phyloP scores from a whole-genome alignment of 2,888 invertebrate genomes.

The Caenorhabditis sp. region DNA sequence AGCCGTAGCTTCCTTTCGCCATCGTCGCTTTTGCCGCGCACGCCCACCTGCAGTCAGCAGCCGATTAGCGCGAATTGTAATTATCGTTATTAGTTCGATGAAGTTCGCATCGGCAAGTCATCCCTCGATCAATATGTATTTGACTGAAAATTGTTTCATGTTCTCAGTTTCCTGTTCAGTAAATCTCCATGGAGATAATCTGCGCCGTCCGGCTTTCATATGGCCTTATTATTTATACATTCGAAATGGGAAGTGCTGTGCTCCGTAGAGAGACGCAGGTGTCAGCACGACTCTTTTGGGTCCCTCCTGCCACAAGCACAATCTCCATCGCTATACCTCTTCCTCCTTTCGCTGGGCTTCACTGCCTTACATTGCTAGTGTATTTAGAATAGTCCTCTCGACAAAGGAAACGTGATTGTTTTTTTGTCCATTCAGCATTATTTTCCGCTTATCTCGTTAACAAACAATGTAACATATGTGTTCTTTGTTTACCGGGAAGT shows the following conservation, averaged over 20 bases:
- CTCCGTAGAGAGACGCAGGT: slow-evolving; percentile 20
- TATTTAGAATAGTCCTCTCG: too few species aligned
- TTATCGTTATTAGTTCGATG: slow-evolving; percentile 45
- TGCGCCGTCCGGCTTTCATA: background rate
- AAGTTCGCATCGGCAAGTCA: slow-evolving; percentile 20
- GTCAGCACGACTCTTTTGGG: slow-evolving; percentile 1
- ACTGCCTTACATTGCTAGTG: too few species aligned
- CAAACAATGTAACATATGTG: background rate
- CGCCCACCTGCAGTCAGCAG: slow-evolving; percentile 42
- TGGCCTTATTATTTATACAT: slow-evolving; percentile 45
- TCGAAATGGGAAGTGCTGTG: slow-evolving; percentile 11
- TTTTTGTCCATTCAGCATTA: too few species aligned
- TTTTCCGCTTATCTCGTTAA: background rate
- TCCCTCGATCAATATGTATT: background rate
- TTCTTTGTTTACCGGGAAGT: slow-evolving; percentile 1
- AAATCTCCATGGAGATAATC: slow-evolving; percentile 50
- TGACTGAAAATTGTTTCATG: background rate
- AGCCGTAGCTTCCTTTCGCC: slow-evolving; percentile 15
- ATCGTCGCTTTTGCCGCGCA: slow-evolving; percentile 40
- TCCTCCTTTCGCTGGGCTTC: background rate
- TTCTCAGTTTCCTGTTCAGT: background rate
- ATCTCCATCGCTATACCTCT: background rate
- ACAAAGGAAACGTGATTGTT: too few species aligned
- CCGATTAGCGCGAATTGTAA: slow-evolving; percentile 51
- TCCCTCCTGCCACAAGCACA: slow-evolving; percentile 9